A percentile compares a stretch with the other conserved stretches of the same genome.
Conservation (phyloP, 1,140 invertebrate species). For the Dendrolimus punctatus region DNA sequence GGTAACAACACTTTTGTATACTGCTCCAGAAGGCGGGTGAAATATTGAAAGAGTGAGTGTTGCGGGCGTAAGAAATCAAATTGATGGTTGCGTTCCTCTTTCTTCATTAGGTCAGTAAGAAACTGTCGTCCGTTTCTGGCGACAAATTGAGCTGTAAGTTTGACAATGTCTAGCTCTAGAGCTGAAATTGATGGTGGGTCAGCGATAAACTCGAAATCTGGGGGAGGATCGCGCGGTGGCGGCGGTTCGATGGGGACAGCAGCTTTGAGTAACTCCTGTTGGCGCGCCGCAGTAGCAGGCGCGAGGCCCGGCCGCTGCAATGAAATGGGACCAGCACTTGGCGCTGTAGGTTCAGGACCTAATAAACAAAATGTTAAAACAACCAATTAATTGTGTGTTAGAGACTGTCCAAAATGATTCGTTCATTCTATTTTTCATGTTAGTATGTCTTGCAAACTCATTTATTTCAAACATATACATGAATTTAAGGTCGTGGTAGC, state of each 20-base stretch:
- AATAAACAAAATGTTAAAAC: conserved; percentile 2
- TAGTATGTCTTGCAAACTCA: too few species aligned
- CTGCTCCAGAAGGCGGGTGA: conserved; percentile 97
- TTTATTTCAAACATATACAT: too few species aligned
- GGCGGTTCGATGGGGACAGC: conserved; percentile 86
- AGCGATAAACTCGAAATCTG: conserved; percentile 97
- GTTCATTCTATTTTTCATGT: too few species aligned
- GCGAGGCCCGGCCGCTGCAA: conserved; percentile 70
- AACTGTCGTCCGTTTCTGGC: conserved; percentile 98
- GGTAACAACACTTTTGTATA: conserved; percentile 97
- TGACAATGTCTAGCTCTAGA: conserved; percentile 98
- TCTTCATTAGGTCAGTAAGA: conserved; percentile 97
- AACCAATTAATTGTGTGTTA: too few species aligned
- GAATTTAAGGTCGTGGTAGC: too few species aligned
- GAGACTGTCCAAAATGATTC: too few species aligned
- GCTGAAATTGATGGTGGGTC: conserved; percentile 99
- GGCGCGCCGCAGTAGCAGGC: conserved; percentile 85
- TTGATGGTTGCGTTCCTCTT: conserved; percentile 98
- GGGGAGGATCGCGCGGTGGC: conserved; percentile 95
- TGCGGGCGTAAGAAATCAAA: conserved; percentile 99
- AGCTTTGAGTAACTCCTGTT: conserved; percentile 92
- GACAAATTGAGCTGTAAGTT: conserved; percentile 98
- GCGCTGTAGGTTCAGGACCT: conserved; percentile 29
- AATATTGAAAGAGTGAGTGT: conserved; percentile 98
- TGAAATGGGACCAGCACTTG: conserved; percentile 17